phyloP scores from a whole-genome alignment of 2,797 vertebrate genomes.

The Anabacerthia variegaticeps region DNA sequence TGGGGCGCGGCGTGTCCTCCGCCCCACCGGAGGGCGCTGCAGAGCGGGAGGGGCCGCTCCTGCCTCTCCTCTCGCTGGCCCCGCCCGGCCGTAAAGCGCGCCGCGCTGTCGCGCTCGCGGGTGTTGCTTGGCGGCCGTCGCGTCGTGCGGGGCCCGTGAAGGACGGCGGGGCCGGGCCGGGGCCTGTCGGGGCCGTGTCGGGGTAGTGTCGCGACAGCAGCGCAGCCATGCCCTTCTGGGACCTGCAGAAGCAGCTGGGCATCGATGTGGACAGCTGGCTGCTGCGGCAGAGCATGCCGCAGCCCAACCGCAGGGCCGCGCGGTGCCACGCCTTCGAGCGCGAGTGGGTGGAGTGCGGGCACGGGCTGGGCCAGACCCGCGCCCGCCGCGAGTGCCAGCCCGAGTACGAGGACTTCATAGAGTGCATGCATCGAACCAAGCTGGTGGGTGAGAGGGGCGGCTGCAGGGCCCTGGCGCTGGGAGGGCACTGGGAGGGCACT shows the following conservation, averaged over 20 bases:
- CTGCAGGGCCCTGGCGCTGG: too few species aligned
- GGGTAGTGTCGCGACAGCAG: not conserved
- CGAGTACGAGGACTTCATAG: conserved; percentile 89
- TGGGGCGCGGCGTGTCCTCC: not conserved
- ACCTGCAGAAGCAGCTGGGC: conserved; percentile 83
- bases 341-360: conserved; percentile 90
- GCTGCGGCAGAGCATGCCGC: conserved; percentile 78
- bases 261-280: conserved; percentile 84
- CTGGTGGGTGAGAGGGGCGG: conserved; percentile 73
- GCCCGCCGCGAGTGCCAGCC: conserved; percentile 85
- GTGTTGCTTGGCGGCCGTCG: too few species aligned
- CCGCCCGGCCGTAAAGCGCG: not conserved
- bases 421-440: conserved; percentile 86
- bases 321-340: conserved; percentile 91
- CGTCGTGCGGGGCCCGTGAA: not conserved
- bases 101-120: not conserved
- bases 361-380: conserved; percentile 85
- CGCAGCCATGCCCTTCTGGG: conserved; percentile 86
- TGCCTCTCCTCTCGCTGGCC: accelerated
- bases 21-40: not conserved
- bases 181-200: not conserved
- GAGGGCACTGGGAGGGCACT: too few species aligned
- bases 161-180: not conserved
- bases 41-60: too few species aligned
- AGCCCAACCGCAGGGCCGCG: conserved; percentile 73